These are phyloP conservation scores for Pontoporia blainvillei DNA, from an alignment of 2,113 vertebrate species.

Conservation along the genomic window DNA sequence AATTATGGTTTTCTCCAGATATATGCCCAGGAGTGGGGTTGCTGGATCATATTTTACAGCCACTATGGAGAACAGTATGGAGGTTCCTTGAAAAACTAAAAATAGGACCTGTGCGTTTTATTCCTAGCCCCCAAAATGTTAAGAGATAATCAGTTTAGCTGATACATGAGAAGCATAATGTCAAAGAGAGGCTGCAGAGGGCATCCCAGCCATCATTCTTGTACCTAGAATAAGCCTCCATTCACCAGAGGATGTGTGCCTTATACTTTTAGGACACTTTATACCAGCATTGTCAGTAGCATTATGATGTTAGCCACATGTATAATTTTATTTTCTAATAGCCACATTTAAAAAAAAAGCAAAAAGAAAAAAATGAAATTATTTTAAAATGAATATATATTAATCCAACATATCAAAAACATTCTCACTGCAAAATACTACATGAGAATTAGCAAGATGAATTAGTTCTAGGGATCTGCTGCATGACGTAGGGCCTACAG, in stretches of 20 bases:
- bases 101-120: background rate
- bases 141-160: background rate
- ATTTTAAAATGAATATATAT: background rate
- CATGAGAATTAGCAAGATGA: background rate
- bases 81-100: background rate
- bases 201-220: accelerated
- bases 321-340: background rate
- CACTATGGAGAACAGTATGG: background rate
- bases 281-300: background rate
- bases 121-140: background rate
- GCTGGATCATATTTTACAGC: background rate
- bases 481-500: background rate
- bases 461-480: background rate
- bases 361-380: background rate
- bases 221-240: background rate
- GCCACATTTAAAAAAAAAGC: background rate
- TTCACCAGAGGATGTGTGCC: too few species aligned
- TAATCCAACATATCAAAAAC: background rate
- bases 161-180: accelerated
- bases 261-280: background rate
- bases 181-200: background rate
- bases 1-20: background rate
- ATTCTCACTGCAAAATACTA: background rate
- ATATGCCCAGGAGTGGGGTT: background rate
- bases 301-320: background rate